These are phyloP conservation scores for Riparia riparia DNA, from an alignment of 2,113 vertebrate species.

Conservation along the genomic window DNA sequence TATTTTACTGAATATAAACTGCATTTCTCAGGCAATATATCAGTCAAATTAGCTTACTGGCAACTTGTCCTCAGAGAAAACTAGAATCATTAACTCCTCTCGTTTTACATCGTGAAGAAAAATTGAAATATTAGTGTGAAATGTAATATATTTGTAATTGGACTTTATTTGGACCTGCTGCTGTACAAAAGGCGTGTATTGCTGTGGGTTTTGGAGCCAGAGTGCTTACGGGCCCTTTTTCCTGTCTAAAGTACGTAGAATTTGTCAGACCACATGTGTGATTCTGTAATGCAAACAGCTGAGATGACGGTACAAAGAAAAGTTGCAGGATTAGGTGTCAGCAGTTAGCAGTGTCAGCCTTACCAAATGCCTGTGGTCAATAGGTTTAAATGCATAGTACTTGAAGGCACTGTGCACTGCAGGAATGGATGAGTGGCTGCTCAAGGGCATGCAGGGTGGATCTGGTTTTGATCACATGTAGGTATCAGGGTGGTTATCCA, in stretches of 20 bases:
- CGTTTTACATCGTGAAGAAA: background rate
- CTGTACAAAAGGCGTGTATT: background rate
- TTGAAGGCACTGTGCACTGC: background rate
- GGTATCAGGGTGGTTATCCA: no score
- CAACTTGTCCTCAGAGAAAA: background rate
- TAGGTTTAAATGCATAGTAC: background rate
- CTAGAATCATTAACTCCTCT: background rate
- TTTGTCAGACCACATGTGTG: background rate
- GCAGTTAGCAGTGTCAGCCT: background rate
- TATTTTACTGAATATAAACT: background rate
- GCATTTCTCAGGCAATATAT: background rate
- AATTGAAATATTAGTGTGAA: background rate
- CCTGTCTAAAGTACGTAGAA: background rate
- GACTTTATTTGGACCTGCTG: background rate
- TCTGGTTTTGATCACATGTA: background rate
- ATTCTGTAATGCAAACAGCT: background rate
- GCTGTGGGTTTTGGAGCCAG: background rate
- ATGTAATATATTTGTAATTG: background rate
- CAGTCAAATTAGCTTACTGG: background rate
- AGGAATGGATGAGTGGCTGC: accelerated
- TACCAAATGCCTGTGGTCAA: background rate
- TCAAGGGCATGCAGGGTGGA: accelerated
- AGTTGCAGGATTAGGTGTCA: background rate
- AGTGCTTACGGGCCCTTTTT: accelerated
- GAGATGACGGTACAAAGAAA: background rate